Evolutionary conservation across 2,113 vertebrate genomes (phyloP), one percentile per base, ranked within the genome.

Genomic region (Osmerus mordax): DNA sequence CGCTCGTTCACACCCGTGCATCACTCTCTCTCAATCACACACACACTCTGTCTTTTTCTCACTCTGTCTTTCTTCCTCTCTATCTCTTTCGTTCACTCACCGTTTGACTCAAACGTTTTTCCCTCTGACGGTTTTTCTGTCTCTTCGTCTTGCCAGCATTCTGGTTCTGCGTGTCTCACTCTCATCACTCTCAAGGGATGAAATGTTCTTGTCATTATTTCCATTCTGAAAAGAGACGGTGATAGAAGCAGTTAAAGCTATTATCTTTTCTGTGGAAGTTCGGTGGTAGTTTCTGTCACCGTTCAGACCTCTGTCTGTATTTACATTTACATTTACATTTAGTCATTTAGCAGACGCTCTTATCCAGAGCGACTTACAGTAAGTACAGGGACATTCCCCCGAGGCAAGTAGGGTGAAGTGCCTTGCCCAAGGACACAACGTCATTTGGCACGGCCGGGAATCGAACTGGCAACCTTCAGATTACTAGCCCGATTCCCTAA

Each of bases 151-250:
- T 29, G 25, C 18, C 72, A 41, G 70, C 11, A 3, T n/a, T 58
- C 36, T 54, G 51, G 73, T 36, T 67, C 47, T 62, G 32, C 62
- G 28, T 25, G 28, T 52, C 23, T 74, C 70, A 70, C 68, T 19
- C 25, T 69, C 41, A 47, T 19, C 36, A 51, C 41, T 47, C 32
- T 65, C 36, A 28, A 63, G 77, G 73, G 73, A 62, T n/a, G 53
- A 77, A 66, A 69, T 67, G 59, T 69, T 67, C 56, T 59, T 79
- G 72, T 80, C 79, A 69, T 69, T 72, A 73, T 83, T 72, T 55
- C 62, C 68, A 16, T 41, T n/a, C 18, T 83, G 75, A 76, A 81
- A 86, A 7, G 77, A 82, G 77, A 82, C 81, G 81, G 77, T 66
- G 74, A 70, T 77, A 56, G 55, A 18, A 19, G 55, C 15, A 56